phyloP scores from a whole-genome alignment of 2,797 vertebrate genomes.

The Phyllotis vaccarum region DNA sequence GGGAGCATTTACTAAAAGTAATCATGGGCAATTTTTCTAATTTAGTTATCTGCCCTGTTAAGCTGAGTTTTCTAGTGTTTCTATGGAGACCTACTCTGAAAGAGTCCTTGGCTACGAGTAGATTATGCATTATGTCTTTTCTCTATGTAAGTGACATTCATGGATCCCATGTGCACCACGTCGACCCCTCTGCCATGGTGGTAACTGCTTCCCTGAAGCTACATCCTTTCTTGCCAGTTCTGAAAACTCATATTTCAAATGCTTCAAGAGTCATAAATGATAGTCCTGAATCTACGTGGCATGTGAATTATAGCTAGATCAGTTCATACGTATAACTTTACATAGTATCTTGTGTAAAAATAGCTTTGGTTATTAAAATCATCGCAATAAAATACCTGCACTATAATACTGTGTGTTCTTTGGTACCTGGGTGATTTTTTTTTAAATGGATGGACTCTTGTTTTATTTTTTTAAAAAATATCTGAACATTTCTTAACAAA shows the following conservation, averaged over 20 bases:
- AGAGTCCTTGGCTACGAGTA: constrained; percentile 13
- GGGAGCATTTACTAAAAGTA: constrained; percentile 23
- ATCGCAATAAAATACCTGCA: constrained; percentile 92
- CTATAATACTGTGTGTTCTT: constrained; percentile 91
- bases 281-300: constrained; percentile 86
- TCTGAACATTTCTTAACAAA: constrained; percentile 93
- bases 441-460: constrained; percentile 87
- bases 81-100: not conserved
- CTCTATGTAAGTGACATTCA: constrained; percentile 43
- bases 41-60: constrained; percentile 33
- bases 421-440: constrained; percentile 89
- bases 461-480: constrained; percentile 87
- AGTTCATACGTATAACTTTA: constrained; percentile 90
- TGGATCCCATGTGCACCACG: not conserved
- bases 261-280: constrained; percentile 87
- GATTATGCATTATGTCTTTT: not conserved
- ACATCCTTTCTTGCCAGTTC: constrained; percentile 87
- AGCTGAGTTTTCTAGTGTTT: constrained; percentile 33
- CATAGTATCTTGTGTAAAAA: constrained; percentile 92
- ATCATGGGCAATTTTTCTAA: constrained; percentile 23
- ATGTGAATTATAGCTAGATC: constrained; percentile 88
- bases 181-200: constrained; percentile 47
- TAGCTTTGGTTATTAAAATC: constrained; percentile 92
- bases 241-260: constrained; percentile 84
- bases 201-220: constrained; percentile 78